Evolutionary conservation across 2,888 invertebrate genomes (phyloP).

Genomic region (Lissonota sp.): DNA sequence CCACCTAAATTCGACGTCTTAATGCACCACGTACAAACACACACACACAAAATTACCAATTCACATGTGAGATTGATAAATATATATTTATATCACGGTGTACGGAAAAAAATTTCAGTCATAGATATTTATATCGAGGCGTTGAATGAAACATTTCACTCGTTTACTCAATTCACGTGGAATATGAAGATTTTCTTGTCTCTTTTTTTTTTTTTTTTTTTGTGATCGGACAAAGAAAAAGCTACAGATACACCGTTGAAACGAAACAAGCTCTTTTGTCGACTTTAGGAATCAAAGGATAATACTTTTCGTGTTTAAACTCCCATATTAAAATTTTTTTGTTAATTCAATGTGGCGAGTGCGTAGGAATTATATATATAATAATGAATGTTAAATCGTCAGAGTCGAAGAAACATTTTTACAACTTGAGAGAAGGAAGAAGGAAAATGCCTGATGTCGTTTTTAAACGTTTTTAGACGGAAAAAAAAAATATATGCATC

Average conservation of each 20-base stretch:
- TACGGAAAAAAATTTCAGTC: constrained; percentile 15
- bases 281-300: constrained; percentile 53
- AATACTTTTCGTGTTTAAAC: constrained; percentile 53
- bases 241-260: background rate
- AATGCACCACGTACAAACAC: background rate
- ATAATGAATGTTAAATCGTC: constrained; percentile 23
- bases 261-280: constrained; percentile 23
- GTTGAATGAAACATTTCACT: background rate
- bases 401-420: constrained; percentile 7
- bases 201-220: background rate
- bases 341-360: constrained; percentile 17
- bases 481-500: constrained; percentile 60
- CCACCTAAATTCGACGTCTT: background rate
- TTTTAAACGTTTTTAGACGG: constrained; percentile 7
- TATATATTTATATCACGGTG: background rate
- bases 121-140: constrained; percentile 2
- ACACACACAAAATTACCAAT: constrained; percentile 1
- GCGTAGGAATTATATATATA: constrained; percentile 3
- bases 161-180: constrained; percentile 15
- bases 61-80: background rate
- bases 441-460: constrained; percentile 45
- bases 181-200: constrained; percentile 15
- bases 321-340: constrained; percentile 28
- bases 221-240: background rate
- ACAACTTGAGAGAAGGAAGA: background rate